Evolutionary conservation across 2,113 vertebrate genomes (phyloP), one percentile per base, ranked within the genome.

Genomic region (Sardina pilchardus): DNA sequence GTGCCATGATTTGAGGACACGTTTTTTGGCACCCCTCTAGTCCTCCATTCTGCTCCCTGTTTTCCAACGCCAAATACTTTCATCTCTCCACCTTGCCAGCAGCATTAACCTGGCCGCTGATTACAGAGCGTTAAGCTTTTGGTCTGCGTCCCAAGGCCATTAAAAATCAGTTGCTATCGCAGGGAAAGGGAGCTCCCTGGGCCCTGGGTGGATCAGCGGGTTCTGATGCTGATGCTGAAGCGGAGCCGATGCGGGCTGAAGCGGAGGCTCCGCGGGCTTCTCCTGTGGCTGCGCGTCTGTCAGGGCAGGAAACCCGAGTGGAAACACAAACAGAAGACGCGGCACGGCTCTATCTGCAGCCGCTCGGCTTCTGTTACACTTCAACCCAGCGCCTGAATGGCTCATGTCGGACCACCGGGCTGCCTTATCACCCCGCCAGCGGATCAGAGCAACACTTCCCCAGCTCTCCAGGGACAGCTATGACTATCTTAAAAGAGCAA

Each of bases 261-360:
- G 53, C 71, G 71, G 30, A 78, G 30, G n/a, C 63, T 26, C 4
- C 26, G 63, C 48, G 19, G 71, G 42, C 88, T 92, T 88, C 88
- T 88, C 85, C 82, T 89, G 90, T 89, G 90, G 90, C 91, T 42
- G 39, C 92, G 91, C 89, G 87, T 87, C 85, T 53, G 81, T 50
- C 78, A 67, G 50, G 83, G 89, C 90, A 88, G 89, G 88, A 90
- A 89, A 91, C 86, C 45, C 88, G 90, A 93, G 87, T 34, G 80
- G 86, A 80, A 39, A 87, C 71, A 87, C 36, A 83, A 85, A 85
- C 86, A 85, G 85, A 82, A 81, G 84, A 78, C 19, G 0, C 4
- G 17, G 67, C 36, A 47, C 44, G 26, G 34, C 67, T 42, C 44
- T 39, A 45, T n/a, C 10, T 45, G 53, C 10, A 12, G n/a, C 24